Evolutionary conservation across 2,113 vertebrate species (phyloP).

Genomic region (Sylvia atricapilla): DNA sequence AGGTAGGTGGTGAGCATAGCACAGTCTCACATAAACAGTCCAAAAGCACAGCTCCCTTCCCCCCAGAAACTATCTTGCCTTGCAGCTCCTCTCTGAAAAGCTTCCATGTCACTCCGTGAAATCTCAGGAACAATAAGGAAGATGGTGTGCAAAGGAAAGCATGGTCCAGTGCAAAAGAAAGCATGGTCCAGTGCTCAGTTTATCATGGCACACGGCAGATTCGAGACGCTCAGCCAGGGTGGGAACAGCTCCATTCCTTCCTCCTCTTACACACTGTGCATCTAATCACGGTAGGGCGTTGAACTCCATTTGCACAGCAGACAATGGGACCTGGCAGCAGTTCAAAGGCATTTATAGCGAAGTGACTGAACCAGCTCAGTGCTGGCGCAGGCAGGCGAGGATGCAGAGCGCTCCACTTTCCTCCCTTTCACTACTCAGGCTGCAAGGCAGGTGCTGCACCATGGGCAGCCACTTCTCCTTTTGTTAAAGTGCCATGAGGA

Average conservation of each 20-base stretch:
- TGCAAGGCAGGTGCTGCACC: neutral
- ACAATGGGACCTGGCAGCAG: conserved; percentile 30
- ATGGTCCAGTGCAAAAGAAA: neutral
- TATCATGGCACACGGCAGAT: neutral
- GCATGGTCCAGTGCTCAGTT: neutral
- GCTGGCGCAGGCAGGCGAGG: neutral
- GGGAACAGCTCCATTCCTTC: neutral
- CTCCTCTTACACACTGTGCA: neutral
- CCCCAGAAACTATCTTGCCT: neutral
- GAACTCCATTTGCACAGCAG: conserved; percentile 16
- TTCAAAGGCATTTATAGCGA: conserved; percentile 29
- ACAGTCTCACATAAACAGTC: neutral
- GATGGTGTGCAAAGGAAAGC: neutral
- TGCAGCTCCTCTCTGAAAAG: neutral
- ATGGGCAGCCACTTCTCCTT: neutral
- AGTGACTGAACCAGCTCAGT: neutral
- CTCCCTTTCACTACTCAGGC: neutral
- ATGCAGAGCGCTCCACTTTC: neutral
- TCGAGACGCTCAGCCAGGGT: neutral
- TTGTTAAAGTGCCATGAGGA: neutral
- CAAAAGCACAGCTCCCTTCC: neutral
- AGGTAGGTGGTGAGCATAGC: neutral
- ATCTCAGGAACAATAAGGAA: neutral
- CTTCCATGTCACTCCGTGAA: neutral
- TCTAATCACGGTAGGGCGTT: neutral